Base-by-base conservation (phyloP, 2,888 invertebrate genomes). In the Osedax fenrisi region DNA sequence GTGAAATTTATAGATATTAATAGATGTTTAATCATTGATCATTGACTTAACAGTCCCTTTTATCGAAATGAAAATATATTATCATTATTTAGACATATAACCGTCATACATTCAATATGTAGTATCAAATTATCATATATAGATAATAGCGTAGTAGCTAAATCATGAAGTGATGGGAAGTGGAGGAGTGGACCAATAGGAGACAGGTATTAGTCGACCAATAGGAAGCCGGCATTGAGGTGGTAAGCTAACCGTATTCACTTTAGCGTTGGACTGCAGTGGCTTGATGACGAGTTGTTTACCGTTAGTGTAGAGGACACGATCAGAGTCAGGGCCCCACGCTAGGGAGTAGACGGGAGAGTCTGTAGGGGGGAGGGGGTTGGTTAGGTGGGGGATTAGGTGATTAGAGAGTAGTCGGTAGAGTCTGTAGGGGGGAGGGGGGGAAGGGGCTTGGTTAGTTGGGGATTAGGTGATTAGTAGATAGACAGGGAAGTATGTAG, bases 331-430 rank as follows among this genome's bases (percentile, higher is more conserved):
- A 21, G 88, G 87, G 24, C 87, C 85, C 88, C 95, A 97, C 61
- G 90, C 89, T 2, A 92, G 90, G 74, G 89, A 89, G 80, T 93
- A 91, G 75, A 94, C 90, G 0, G 94, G 90, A 73, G 88, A 81
- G 79, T 82, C 85, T 85, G 77, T 22, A 77, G 41, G 41, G 5
- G 41, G 17, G 41, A 17, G 5, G 41, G 17, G 41, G 10, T 41
- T 5, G 17, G 41, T 41, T 41, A 41, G 17, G 41, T 41, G 10
- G 17, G 41, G 41, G 17, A 17, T 41, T 41, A 41, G 41, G 10
- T 41, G 41, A 10, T 17, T 41, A 17, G 41, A 17, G 10, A 10
- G 17, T 41, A 41, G 41, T 10, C 17, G 41, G 5, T 17, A 10
- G 41, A 17, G 41, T 41, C 17, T 10, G 41, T 10, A 17, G 41